phyloP scores from a whole-genome alignment of 1,140 invertebrate species.

The Drosophila burlai region DNA sequence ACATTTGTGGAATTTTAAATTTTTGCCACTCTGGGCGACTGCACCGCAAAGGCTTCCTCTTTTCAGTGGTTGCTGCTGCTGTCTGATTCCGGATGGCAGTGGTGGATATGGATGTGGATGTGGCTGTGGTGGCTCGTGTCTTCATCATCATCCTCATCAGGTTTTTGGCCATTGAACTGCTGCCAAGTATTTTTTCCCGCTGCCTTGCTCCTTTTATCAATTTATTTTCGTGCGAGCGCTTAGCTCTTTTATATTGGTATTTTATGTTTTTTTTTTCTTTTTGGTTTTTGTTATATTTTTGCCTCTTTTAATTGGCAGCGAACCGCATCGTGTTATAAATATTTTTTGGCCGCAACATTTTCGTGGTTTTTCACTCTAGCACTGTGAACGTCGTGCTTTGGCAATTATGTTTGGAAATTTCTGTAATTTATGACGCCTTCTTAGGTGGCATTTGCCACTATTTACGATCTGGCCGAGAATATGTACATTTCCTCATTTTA shows the following conservation, averaged over 20 bases:
- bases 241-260: conserved; percentile 18
- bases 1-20: conserved; percentile 81
- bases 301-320: conserved; percentile 58
- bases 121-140: conserved; percentile 40
- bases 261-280: conserved; percentile 18
- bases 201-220: conserved; percentile 43
- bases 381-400: conserved; percentile 31
- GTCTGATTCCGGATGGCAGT: conserved; percentile 2
- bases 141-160: conserved; percentile 41
- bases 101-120: conserved; percentile 11
- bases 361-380: conserved; percentile 53
- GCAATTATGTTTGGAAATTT: conserved; percentile 63
- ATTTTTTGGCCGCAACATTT: conserved; percentile 63
- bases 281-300: conserved; percentile 30
- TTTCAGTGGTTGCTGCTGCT: conserved; percentile 29
- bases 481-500: conserved; percentile 37
- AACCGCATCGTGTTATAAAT: conserved; percentile 61
- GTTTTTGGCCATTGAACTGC: conserved; percentile 73
- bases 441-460: conserved; percentile 40
- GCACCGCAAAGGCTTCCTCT: conserved; percentile 42
- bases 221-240: conserved; percentile 35
- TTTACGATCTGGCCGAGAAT: conserved; percentile 26
- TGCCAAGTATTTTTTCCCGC: conserved; percentile 63
- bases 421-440: conserved; percentile 49
- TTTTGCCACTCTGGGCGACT: conserved; percentile 49